A percentile compares a stretch with the other conserved stretches of the same genome.
phyloP scores from a whole-genome alignment of 2,797 vertebrate species.

The Phalloptychus januarius region DNA sequence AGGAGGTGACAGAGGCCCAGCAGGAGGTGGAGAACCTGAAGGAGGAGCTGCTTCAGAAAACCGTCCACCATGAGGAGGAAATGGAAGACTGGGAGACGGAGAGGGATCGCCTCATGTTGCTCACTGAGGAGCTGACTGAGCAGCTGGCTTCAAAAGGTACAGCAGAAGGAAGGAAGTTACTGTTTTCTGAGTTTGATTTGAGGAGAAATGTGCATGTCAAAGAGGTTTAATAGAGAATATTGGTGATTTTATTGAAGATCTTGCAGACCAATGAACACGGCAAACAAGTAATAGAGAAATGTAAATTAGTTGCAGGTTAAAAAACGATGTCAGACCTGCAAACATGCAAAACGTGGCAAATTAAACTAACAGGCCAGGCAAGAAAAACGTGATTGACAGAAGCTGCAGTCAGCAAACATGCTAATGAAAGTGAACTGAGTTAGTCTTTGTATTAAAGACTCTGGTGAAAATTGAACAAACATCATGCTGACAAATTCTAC shows the following conservation, averaged over 20 bases:
- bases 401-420: background rate
- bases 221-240: background rate
- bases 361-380: background rate
- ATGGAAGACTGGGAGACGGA: constrained; percentile 85
- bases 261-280: background rate
- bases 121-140: constrained; percentile 82
- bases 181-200: background rate
- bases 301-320: background rate
- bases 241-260: background rate
- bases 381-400: background rate
- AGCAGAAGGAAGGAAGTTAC: background rate
- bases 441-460: no score
- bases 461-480: background rate
- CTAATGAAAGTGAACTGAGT: background rate
- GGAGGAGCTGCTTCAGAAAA: constrained; percentile 82
- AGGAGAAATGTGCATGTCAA: background rate
- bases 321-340: background rate
- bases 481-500: background rate
- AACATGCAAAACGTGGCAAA: background rate
- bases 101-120: constrained; percentile 78
- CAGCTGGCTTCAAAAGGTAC: constrained; percentile 82
- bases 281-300: background rate
- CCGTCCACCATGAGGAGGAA: constrained; percentile 83
- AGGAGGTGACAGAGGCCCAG: constrained; percentile 79
- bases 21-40: constrained; percentile 85